Evolutionary conservation across 2,888 invertebrate genomes (phyloP), one percentile per base, ranked within the genome.

Genomic region (Tenthredo livida): DNA sequence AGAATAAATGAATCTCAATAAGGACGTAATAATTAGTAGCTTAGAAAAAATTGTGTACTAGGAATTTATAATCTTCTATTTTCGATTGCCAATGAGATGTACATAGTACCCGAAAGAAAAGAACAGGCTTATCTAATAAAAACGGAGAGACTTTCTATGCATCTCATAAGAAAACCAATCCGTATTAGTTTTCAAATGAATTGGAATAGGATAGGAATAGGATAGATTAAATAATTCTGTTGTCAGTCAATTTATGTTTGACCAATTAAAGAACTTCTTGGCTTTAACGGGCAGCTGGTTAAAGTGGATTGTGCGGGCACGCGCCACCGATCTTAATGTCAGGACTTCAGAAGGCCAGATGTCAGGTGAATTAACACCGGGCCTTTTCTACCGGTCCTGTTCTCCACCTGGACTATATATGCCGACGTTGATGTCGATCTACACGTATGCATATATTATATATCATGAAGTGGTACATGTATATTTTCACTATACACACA

Each of bases 271-370:
- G 4, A 61, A 80, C 80, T 80, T 80, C 40, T 61, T 25, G 37
- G 61, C 21, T 80, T 61, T 21, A 80, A 80, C 80, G 61, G 61
- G 80, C 80, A 80, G 80, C 80, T 80, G 80, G 61, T 61, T 15
- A 58, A 4, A 80, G 80, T 50, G 40, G 80, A 37, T 40, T 15
- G 37, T 47, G 86, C 86, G 88, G 92, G 91, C 92, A 91, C 92
- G 92, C 90, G 92, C 90, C 91, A 89, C 87, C 89, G 88, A 90
- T 90, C 90, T 88, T 86, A 85, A 86, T 87, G 88, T 90, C 89
- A 89, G 89, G 88, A 80, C 80, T 80, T 80, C 65, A 47, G 67
- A 29, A 83, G 83, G 67, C 83, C 83, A 86, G 85, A 88, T 87
- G 89, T 90, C 90, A 89, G 89, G 89, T 89, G 89, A 90, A 89